Evolutionary conservation across 1,140 invertebrate species (phyloP), one percentile per base, ranked within the genome.

Genomic region (Brachionus asplanchnoidis): DNA sequence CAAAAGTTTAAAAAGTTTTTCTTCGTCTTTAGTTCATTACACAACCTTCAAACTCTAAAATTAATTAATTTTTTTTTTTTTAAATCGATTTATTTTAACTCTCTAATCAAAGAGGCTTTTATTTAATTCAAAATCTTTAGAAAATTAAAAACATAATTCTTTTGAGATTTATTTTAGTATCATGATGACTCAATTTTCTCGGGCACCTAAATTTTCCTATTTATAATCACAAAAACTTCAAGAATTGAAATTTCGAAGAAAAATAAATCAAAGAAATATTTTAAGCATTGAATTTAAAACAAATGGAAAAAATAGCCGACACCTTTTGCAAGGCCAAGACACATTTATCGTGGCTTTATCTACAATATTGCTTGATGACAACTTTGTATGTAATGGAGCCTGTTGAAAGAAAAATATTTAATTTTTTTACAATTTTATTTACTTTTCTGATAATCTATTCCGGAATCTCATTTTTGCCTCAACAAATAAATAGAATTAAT

Each of bases 361-460:
- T 82, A 46, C 79, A 82, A 36, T 82, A 82, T 65, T 46, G 12
- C 7, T 23, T 82, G 11, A 68, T 42, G 36, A 82, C 79, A 36
- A 44, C 36, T 14, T 44, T 82, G 17, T 82, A 82, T 65, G 65
- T 68, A 23, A 82, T 82, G 79, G 79, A 82, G 40, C 79, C 79
- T 23, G 17, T 82, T 28, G 79, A 82, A 68, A 68, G 40, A 46
- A 6, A 1, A 11, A 65, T 82, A 23, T 82, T 82, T 32, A 8
- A 82, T 68, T 23, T 14, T 44, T 60, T 60, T 68, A 65, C 42
- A 23, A 11, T 82, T 44, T n/a, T 42, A 5, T 60, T 65, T 32
- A 44, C n/a, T 40, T 5, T 82, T 12, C 36, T 82, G 12, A 20
- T 42, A 3, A 44, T 82, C 8, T 82, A 65, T 82, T 82, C 79